Evolutionary conservation across 2,113 vertebrate species (phyloP).

Genomic region (Thalassoma bifasciatum): DNA sequence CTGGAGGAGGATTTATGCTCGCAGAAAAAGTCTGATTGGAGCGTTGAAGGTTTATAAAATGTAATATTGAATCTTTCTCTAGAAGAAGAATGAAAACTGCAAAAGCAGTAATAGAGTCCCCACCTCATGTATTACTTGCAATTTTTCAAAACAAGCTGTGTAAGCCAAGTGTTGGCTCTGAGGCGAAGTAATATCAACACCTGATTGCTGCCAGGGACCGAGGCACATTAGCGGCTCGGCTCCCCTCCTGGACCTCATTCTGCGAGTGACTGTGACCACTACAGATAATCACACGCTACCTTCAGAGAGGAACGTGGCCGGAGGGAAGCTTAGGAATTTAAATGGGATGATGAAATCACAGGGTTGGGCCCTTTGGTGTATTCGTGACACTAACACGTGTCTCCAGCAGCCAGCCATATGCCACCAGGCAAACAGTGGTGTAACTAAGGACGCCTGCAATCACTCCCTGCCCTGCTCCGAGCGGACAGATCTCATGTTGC

Average conservation of each 20-base stretch:
- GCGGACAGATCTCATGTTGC: slow-evolving; percentile 22
- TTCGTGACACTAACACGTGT: slow-evolving; percentile 53
- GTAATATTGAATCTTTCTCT: slow-evolving; percentile 11
- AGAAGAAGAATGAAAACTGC: slow-evolving; percentile 7
- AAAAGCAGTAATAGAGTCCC: slow-evolving; percentile 28
- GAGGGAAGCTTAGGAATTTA: slow-evolving; percentile 34
- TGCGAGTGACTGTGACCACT: slow-evolving; percentile 30
- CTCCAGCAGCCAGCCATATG: slow-evolving; percentile 52
- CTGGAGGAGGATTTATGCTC: slow-evolving; percentile 24
- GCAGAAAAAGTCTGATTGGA: slow-evolving; percentile 22
- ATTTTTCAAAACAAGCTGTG: slow-evolving; percentile 32
- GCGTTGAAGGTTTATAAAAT: slow-evolving; percentile 27
- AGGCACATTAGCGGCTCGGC: slow-evolving; percentile 21
- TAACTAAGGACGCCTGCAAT: slow-evolving; percentile 27
- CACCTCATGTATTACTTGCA: neutral
- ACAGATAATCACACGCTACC: slow-evolving; percentile 35
- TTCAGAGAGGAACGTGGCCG: slow-evolving; percentile 17
- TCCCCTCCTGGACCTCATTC: slow-evolving; percentile 25
- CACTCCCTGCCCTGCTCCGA: slow-evolving; percentile 14
- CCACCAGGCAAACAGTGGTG: slow-evolving; percentile 29
- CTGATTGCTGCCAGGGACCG: slow-evolving; percentile 33
- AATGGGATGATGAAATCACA: slow-evolving; percentile 44
- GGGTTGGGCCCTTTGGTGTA: slow-evolving; percentile 34
- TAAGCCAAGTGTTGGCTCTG: slow-evolving; percentile 13
- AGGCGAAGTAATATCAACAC: slow-evolving; percentile 43